Base-by-base conservation (phyloP, 2,888 invertebrate species). In the Scaptomyza parva region DNA sequence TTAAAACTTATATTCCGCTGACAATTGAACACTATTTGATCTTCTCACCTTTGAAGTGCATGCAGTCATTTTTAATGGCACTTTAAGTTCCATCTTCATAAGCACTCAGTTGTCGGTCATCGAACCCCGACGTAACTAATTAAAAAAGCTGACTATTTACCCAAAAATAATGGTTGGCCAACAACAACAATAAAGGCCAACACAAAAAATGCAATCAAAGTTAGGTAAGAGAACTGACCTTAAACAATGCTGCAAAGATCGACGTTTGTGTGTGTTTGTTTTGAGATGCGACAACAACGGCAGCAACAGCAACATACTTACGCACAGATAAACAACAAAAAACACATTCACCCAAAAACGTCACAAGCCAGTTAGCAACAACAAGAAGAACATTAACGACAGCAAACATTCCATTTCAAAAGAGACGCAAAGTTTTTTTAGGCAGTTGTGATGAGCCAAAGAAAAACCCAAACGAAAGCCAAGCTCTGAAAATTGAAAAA, bases 161-260 rank as follows among this genome's bases (percentile, higher is more conserved):
- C 47, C 9, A 33, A 41, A 55, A 55, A 58, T 33, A 30, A 48
- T 54, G 62, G 50, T 62, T 79, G 64, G 64, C 67, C 70, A 76
- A 40, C 48, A 62, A 54, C n/a, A 61, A 55, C 61, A 40, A 30
- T 22, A 63, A 30, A n/a, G n/a, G n/a, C 37, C 14, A 41, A 54
- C n/a, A n/a, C n/a, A 55, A 81, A 85, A 78, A 85, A 78, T 81
- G 85, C 82, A 82, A 82, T 76, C 77, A 65, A 64, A 86, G 86
- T 86, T 83, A 83, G 87, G 82, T 87, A 86, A 76, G 72, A 82
- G 69, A 85, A 86, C 78, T 87, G 88, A 87, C 87, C 87, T 87
- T 82, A 79, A 77, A 83, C 87, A 88, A 87, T 85, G 76, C 79
- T 84, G 77, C 83, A 85, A 69, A 77, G 72, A 86, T 74, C 78